Evolutionary conservation across 2,888 invertebrate genomes (phyloP), one percentile per base, ranked within the genome.

Genomic region (Apocheima hispidaria): DNA sequence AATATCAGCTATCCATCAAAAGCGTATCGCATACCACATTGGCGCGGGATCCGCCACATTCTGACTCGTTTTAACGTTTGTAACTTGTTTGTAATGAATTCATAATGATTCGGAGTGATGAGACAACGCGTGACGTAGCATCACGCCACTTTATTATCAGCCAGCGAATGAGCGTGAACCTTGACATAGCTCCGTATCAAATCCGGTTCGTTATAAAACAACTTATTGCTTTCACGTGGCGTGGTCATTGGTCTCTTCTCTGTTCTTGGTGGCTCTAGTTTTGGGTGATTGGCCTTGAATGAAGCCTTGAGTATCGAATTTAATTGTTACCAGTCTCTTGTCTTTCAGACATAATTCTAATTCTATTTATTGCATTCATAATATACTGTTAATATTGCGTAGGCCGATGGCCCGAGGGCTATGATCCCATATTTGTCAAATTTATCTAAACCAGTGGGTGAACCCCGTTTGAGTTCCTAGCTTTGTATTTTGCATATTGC

Each of bases 131-230:
- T 75, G 74, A 81, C 86, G 86, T 83, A 82, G 87, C 81, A 89
- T 90, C 91, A 82, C 90, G 89, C 90, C 91, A 91, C 88, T 74
- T 72, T 72, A 77, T 83, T 90, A 88, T 89, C 88, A 35, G 75
- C 68, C 65, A 65, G 65, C 68, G 65, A 61, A 64, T 75, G 64
- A 69, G 64, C 60, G 60, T 86, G 86, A 88, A 84, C 87, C 86
- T 86, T 87, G 87, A 84, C 85, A 83, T 71, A 75, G 67, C 66
- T 71, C 71, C 60, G 69, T 65, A 64, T 58, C 65, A 53, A 55
- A 69, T 75, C 70, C 72, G 62, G 63, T 65, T 71, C 28, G 16
- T 56, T 64, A 60, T 36, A 53, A 54, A 30, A 36, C 30, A 30
- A 63, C 44, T 57, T 53, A 63, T 53, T 44, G 28, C 30, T 54